These are phyloP conservation scores for Tetrapedia diversipes DNA, from an alignment of 2,888 invertebrate genomes.

Conservation along the genomic window DNA sequence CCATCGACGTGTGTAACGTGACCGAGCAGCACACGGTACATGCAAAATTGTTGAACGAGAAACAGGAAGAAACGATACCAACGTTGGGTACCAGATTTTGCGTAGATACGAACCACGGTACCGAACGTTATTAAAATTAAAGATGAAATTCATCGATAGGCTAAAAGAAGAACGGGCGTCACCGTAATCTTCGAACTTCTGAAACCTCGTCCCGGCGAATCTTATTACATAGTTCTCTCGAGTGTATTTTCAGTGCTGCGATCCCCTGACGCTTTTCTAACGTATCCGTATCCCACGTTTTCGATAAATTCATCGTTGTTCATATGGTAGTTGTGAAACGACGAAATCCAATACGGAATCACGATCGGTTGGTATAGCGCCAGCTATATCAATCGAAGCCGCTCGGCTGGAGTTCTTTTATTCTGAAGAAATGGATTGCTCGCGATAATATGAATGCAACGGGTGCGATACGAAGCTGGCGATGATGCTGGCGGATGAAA, in stretches of 20 bases:
- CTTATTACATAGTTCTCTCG: constrained; percentile 12
- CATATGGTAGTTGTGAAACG: constrained; percentile 25
- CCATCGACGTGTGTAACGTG: not conserved
- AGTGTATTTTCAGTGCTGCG: constrained; percentile 10
- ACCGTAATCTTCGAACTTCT: no score
- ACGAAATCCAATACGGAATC: constrained; percentile 36
- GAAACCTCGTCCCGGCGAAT: not conserved
- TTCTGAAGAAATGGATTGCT: constrained; percentile 43
- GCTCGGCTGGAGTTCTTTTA: constrained; percentile 15
- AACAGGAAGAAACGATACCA: not conserved
- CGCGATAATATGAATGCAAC: constrained; percentile 24
- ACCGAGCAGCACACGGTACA: not conserved
- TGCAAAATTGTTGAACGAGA: not conserved
- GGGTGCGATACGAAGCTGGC: constrained; percentile 11
- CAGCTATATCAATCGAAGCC: constrained; percentile 40
- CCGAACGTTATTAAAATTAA: no score
- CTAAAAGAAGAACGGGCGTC: no score
- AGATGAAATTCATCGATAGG: no score
- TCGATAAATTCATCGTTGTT: constrained; percentile 48
- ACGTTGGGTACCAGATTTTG: not conserved
- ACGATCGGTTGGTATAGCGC: constrained; percentile 32
- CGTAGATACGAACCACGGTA: no score
- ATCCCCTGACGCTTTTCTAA: not conserved
- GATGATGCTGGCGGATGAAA: not conserved
- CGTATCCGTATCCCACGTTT: constrained; percentile 10